phyloP scores from a whole-genome alignment of 1,140 invertebrate genomes.

The Aphelenchoides fujianensis region DNA sequence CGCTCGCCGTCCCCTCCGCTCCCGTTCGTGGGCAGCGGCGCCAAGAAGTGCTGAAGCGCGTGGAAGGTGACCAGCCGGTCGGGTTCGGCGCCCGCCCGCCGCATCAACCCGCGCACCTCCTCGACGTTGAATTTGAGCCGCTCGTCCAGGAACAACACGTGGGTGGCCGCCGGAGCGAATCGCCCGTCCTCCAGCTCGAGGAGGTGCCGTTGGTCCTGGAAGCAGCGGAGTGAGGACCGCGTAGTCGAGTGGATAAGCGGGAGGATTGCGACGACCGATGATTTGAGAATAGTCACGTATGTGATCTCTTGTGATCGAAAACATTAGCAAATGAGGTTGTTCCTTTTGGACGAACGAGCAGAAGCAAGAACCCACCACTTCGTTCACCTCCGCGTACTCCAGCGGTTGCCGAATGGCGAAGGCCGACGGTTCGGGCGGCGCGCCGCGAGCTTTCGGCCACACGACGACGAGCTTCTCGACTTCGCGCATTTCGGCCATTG shows the following conservation, averaged over 20 bases:
- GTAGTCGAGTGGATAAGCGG: background rate
- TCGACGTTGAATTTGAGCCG: background rate
- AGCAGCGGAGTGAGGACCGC: background rate
- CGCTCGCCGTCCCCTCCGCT: too few species aligned
- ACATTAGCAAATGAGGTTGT: background rate
- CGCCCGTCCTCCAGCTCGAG: background rate
- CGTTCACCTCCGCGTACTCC: background rate
- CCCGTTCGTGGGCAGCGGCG: too few species aligned
- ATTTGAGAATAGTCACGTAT: background rate
- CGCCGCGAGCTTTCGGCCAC: constrained; percentile 19
- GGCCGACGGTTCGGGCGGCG: constrained; percentile 19
- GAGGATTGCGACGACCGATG: background rate
- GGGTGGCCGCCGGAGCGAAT: background rate
- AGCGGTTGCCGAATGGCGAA: constrained; percentile 8
- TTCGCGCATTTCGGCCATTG: background rate
- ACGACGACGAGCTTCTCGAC: constrained; percentile 21
- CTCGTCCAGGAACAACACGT: background rate
- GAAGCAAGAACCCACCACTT: constrained; percentile 13
- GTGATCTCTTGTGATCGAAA: background rate
- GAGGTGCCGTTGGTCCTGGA: background rate
- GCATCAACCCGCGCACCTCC: background rate
- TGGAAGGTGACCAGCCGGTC: constrained; percentile 20
- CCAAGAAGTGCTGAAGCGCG: background rate
- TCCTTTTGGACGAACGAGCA: too few species aligned
- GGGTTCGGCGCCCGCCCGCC: background rate